A percentile compares a stretch with the other conserved stretches of the same genome.
Evolutionary conservation across 2,113 vertebrate genomes (phyloP).

Genomic region (Colistium nudipinnis): DNA sequence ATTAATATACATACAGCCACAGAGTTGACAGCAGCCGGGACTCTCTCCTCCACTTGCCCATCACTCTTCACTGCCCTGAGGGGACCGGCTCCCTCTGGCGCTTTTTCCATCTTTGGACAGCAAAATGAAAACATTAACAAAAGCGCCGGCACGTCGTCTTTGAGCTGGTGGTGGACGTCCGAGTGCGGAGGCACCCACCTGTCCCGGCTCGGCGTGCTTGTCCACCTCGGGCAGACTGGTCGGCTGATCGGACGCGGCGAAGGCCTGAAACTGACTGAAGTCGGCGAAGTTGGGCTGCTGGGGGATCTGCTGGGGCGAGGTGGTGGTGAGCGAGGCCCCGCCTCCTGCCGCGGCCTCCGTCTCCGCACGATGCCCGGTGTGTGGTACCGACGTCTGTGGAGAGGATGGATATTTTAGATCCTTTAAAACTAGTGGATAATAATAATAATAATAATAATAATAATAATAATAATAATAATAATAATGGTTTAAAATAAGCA

Average conservation of each 20-base stretch:
- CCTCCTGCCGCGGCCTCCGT: conserved; percentile 84
- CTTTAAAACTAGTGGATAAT: neutral
- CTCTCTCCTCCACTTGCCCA: conserved; percentile 89
- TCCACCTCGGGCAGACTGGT: conserved; percentile 88
- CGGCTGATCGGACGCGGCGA: conserved; percentile 88
- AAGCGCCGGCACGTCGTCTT: too few relatives aligned
- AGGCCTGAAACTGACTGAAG: conserved; percentile 97
- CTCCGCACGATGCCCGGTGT: conserved; percentile 86
- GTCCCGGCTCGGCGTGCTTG: conserved; percentile 85
- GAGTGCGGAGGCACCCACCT: conserved; percentile 76
- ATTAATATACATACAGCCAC: too few relatives aligned
- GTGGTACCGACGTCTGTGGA: conserved; percentile 85
- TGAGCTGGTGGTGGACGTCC: too few relatives aligned
- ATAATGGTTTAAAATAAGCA: too few relatives aligned
- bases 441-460: too few relatives aligned
- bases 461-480: too few relatives aligned
- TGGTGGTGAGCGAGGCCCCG: conserved; percentile 87
- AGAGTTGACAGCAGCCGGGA: conserved; percentile 83
- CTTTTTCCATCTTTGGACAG: conserved; percentile 86
- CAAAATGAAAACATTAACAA: too few relatives aligned
- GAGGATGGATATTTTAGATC: neutral
- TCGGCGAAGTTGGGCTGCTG: conserved; percentile 99
- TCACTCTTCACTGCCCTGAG: conserved; percentile 91
- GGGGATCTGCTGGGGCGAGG: conserved; percentile 97
- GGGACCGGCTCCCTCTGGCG: conserved; percentile 85